Percentiles rank a stretch among this genome's conserved stretches.
phyloP scores from a whole-genome alignment of 2,797 vertebrate genomes.

The Cottoperca gobio region DNA sequence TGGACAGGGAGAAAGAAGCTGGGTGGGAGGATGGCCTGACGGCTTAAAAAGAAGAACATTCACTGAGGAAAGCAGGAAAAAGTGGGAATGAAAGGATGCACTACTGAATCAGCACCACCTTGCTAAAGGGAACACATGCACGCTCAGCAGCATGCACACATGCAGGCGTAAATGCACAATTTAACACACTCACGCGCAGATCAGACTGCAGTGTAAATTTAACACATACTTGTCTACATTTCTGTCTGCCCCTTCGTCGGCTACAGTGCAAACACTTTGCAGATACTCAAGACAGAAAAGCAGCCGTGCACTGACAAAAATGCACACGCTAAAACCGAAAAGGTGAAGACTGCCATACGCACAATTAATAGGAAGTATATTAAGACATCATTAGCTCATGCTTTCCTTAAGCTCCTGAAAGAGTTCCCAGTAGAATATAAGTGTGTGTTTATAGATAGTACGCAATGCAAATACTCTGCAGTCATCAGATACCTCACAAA shows the following conservation, averaged over 20 bases:
- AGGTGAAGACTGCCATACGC: background rate
- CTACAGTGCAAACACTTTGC: constrained; percentile 54
- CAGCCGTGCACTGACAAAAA: constrained; percentile 14
- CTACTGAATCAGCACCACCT: constrained; percentile 59
- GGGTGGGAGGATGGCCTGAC: constrained; percentile 29
- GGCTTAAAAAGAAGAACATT: constrained; percentile 49
- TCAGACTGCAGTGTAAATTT: constrained; percentile 66
- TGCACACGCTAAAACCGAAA: constrained; percentile 6
- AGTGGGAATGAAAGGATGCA: constrained; percentile 25
- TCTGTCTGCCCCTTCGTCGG: constrained; percentile 41
- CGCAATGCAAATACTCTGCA: constrained; percentile 64
- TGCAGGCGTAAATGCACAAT: constrained; percentile 39
- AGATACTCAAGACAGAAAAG: constrained; percentile 33
- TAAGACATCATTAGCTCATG: constrained; percentile 28
- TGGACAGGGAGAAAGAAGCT: constrained; percentile 21
- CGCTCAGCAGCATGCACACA: constrained; percentile 22
- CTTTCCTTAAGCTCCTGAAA: constrained; percentile 30
- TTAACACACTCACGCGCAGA: constrained; percentile 28
- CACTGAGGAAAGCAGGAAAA: constrained; percentile 30
- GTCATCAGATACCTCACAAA: constrained; percentile 69
- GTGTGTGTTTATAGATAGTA: constrained; percentile 61
- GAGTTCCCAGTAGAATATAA: constrained; percentile 39
- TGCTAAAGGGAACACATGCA: constrained; percentile 13
- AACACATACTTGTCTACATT: constrained; percentile 64
- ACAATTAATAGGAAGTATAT: constrained; percentile 23